Evolutionary conservation across 2,888 invertebrate genomes (phyloP).

Genomic region (Elmis aenea): DNA sequence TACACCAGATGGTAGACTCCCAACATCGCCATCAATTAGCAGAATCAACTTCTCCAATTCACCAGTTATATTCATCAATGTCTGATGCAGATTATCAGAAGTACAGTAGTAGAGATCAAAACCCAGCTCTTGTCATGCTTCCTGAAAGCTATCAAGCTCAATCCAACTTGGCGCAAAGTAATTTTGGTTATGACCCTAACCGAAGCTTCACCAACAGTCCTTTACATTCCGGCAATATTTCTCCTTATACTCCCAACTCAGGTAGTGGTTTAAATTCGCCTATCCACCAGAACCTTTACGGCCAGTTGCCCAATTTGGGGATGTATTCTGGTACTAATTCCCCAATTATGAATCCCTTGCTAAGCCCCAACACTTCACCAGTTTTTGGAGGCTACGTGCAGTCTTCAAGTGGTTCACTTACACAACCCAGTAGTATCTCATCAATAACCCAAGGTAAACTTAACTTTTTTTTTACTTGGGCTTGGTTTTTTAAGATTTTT

Average conservation of each 20-base stretch:
- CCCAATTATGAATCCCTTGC: conserved; percentile 37
- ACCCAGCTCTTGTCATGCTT: conserved; percentile 3
- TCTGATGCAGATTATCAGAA: too few species aligned
- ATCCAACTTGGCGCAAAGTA: conserved; percentile 11
- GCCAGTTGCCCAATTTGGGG: conserved; percentile 34
- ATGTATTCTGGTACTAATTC: conserved; percentile 36
- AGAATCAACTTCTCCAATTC: conserved; percentile 55
- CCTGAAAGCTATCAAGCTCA: conserved; percentile 14
- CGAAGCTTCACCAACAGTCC: conserved; percentile 31
- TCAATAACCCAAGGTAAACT: conserved; percentile 54
- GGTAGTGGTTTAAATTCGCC: conserved; percentile 39
- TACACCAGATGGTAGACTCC: conserved; percentile 50
- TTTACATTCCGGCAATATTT: conserved; percentile 31
- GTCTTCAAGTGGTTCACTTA: conserved; percentile 20
- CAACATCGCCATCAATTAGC: conserved; percentile 38
- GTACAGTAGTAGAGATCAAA: too few species aligned
- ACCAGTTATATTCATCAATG: conserved; percentile 45
- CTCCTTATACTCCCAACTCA: conserved; percentile 36
- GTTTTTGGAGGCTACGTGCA: conserved; percentile 36
- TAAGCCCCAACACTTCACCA: conserved; percentile 37
- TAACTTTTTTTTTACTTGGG: not conserved
- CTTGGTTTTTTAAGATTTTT: conserved; percentile 1
- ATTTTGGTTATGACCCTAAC: conserved; percentile 22
- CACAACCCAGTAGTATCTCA: conserved; percentile 44
- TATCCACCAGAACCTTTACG: conserved; percentile 33